A percentile compares a stretch with the other conserved stretches of the same genome.
phyloP scores from a whole-genome alignment of 2,797 vertebrate genomes.

The Sphenodon punctatus region DNA sequence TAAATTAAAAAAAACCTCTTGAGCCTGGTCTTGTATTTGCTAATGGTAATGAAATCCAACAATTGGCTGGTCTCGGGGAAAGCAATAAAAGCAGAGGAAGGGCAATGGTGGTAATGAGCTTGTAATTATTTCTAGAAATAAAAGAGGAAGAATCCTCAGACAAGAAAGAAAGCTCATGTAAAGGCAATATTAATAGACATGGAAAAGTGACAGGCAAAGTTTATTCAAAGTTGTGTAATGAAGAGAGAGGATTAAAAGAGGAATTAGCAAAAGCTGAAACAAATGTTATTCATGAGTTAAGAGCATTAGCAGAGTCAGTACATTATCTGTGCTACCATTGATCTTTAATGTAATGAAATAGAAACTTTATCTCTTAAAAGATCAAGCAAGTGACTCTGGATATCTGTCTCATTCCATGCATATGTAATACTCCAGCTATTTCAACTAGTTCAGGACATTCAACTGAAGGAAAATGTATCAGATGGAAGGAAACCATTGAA shows the following conservation, averaged over 20 bases:
- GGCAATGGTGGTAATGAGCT: slow-evolving; percentile 17
- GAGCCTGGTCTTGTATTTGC: slow-evolving; percentile 29
- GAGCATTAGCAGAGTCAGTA: slow-evolving; percentile 39
- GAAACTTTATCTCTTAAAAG: slow-evolving; percentile 37
- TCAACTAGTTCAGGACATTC: background rate
- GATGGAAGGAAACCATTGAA: background rate
- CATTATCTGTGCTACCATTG: slow-evolving; percentile 5
- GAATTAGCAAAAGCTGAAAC: slow-evolving; percentile 42
- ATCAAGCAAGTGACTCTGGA: background rate
- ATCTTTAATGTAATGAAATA: slow-evolving; percentile 33
- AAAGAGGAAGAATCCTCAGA: background rate
- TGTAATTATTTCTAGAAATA: slow-evolving; percentile 40
- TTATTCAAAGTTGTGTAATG: slow-evolving; percentile 23
- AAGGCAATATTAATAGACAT: slow-evolving; percentile 19
- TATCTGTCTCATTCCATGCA: background rate
- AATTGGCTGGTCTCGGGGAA: slow-evolving; percentile 27
- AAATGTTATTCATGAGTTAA: slow-evolving; percentile 40
- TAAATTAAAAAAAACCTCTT: slow-evolving; percentile 23
- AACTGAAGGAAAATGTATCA: background rate
- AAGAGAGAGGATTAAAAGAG: slow-evolving; percentile 46
- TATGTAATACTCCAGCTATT: background rate
- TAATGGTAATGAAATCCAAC: slow-evolving; percentile 41
- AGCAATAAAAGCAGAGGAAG: slow-evolving; percentile 16
- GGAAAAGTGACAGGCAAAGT: background rate
- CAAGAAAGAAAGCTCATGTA: background rate